Evolutionary conservation across 2,797 vertebrate genomes (phyloP), one percentile per base, ranked within the genome.

Genomic region (Malacoraja senta): DNA sequence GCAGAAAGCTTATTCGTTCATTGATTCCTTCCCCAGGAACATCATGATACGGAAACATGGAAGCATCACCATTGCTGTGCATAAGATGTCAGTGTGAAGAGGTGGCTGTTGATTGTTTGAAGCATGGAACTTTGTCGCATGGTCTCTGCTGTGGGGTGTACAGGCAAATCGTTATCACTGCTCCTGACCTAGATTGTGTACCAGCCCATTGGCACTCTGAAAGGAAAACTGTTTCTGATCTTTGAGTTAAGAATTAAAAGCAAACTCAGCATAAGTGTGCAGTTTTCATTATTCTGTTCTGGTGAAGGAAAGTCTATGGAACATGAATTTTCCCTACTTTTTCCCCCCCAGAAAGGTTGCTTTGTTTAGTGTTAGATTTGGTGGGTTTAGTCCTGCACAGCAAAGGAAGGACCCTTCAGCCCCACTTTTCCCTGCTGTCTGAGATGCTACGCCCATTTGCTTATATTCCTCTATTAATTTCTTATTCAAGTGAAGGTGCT

Each of bases 1-100:
- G 90, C 1, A 13, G 12, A 2, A 12, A 35, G 24, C 53, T 26
- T 38, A 71, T 24, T 71, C 1, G 38, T 32, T 24, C 1, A 1
- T 0, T 76, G 4, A 74, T 8, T 29, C 32, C 93, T 94, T 94
- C 95, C 96, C 53, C 93, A 99, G 98, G 94, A 99, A 98, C 83
- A 97, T 99, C 94, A 96, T 99, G 96, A 98, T 99, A 96, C 97
- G 98, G 96, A 98, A 96, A 93, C 98, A 99, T 0, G 98, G 98
- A 83, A 96, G 96, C 95, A 97, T 99, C 96, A 99, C 98, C 0
- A 96, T 99, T 38, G 98, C 98, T 1, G 97, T 99, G 94, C 98
- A 99, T 95, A 99, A 99, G 95, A 97, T 99, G 95, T 96, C 97
- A 15, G 98, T 98, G 15, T 99, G 96, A 21, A 65, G 61, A 68